These are phyloP conservation scores for Trichomalopsis sarcophagae DNA, from an alignment of 1,140 invertebrate genomes.

Conservation along the genomic window DNA sequence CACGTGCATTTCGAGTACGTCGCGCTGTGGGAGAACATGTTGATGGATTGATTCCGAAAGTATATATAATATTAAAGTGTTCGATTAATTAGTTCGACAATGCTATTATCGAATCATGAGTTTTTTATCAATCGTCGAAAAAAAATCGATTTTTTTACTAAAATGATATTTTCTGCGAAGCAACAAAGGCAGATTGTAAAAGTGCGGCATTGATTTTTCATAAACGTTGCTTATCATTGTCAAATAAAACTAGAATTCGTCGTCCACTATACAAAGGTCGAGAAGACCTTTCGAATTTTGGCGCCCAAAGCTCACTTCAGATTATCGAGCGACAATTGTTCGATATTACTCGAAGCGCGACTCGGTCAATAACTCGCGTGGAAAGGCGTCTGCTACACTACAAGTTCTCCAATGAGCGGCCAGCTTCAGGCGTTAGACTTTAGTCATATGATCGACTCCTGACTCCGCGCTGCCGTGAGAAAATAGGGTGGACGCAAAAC, in stretches of 20 bases:
- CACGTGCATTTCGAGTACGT: conserved; percentile 1
- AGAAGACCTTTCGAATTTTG: too few relatives aligned
- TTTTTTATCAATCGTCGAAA: too few relatives aligned
- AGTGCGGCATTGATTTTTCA: too few relatives aligned
- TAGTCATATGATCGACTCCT: conserved; percentile 52
- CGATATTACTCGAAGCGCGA: not conserved
- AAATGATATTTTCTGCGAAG: too few relatives aligned
- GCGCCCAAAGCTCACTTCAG: not conserved
- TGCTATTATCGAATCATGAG: too few relatives aligned
- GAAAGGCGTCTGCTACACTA: conserved; percentile 36
- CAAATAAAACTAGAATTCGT: not conserved
- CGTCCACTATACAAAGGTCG: too few relatives aligned
- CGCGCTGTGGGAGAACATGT: not conserved
- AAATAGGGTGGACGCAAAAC: conserved; percentile 17
- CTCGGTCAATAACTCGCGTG: not conserved
- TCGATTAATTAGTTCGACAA: too few relatives aligned
- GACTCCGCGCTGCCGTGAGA: conserved; percentile 15
- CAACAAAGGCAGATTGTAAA: too few relatives aligned
- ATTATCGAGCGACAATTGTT: too few relatives aligned
- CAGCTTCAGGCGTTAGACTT: conserved; percentile 25
- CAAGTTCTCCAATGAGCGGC: not conserved
- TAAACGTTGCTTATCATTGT: not conserved
- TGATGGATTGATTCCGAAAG: not conserved
- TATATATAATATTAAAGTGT: too few relatives aligned
- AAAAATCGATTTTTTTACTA: too few relatives aligned